A percentile compares a stretch with the other conserved stretches of the same genome.
These are phyloP conservation scores for Laterallus jamaicensis DNA, from an alignment of 2,113 vertebrate species.

Conservation along the genomic window DNA sequence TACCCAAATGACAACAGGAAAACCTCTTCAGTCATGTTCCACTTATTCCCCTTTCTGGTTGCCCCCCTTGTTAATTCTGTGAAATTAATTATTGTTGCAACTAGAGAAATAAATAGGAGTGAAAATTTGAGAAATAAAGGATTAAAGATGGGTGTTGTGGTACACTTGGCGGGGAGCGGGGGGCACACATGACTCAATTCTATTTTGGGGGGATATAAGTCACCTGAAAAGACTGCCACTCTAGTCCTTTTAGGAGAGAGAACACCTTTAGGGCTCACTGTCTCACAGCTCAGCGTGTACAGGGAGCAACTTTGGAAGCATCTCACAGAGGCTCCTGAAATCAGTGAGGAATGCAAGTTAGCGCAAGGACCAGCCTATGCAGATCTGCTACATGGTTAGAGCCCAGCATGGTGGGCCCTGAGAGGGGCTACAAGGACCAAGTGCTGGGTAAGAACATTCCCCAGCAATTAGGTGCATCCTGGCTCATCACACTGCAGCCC, in stretches of 20 bases:
- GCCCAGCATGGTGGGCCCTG: accelerated
- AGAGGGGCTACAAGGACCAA: not conserved
- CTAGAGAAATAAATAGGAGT: not conserved
- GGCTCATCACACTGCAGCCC: too few species aligned
- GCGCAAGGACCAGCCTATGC: not conserved
- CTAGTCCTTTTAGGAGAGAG: not conserved
- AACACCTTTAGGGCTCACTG: not conserved
- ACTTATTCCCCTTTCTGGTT: not conserved
- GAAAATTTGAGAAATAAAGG: not conserved
- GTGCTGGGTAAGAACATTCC: not conserved
- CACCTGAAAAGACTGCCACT: not conserved
- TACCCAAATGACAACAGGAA: not conserved
- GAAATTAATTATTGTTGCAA: not conserved
- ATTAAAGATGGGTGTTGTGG: not conserved
- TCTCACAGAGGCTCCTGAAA: not conserved
- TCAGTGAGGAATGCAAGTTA: not conserved
- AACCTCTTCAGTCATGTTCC: not conserved
- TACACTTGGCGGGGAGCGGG: too few species aligned
- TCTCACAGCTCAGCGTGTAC: not conserved
- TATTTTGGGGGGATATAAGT: accelerated
- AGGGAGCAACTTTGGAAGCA: not conserved
- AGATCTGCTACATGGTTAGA: not conserved
- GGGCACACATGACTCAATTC: not conserved
- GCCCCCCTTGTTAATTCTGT: not conserved
- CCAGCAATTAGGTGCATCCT: too few species aligned